Percentiles rank a stretch among this genome's conserved stretches.
Conservation (phyloP, 30 jellyfish, hydroid and myxozoan species). For the Euphysa ruthae region DNA sequence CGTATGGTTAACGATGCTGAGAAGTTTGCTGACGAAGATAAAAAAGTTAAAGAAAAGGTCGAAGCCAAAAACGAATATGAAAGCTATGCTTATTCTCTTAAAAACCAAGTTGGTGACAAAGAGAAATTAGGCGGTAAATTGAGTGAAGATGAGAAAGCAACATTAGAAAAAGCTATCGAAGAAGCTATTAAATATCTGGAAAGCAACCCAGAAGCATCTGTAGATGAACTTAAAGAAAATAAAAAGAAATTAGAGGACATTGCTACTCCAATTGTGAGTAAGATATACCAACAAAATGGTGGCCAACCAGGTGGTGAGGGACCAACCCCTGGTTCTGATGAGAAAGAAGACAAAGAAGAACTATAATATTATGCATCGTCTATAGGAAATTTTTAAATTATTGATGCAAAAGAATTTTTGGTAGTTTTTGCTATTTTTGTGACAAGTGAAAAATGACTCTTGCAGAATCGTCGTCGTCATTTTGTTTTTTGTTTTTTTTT, state of each 20-base stretch:
- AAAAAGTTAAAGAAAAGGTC: constrained; percentile 87
- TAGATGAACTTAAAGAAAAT: constrained; percentile 87
- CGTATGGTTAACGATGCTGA: constrained; percentile 99
- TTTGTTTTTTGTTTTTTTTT: no score
- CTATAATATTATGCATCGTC: constrained; percentile 32
- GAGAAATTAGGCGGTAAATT: constrained; percentile 91
- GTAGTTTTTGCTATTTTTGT: no score
- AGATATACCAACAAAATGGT: constrained; percentile 93
- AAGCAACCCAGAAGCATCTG: constrained; percentile 78
- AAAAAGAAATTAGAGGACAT: constrained; percentile 85
- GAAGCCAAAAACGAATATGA: constrained; percentile 89
- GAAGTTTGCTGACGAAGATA: constrained; percentile 97
- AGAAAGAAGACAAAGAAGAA: constrained; percentile 93
- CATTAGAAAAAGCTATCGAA: constrained; percentile 86
- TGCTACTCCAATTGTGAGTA: constrained; percentile 95
- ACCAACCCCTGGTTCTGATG: constrained; percentile 51
- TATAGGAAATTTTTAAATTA: no score
- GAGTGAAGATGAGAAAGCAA: constrained; percentile 87
- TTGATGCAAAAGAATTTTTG: no score
- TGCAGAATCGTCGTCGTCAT: no score
- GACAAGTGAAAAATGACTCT: no score
- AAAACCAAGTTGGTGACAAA: constrained; percentile 80
- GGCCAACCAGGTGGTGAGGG: constrained; percentile 74
- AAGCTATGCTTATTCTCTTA: constrained; percentile 88
- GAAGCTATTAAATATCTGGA: constrained; percentile 90